Conservation (phyloP, 2,797 vertebrate genomes). For the Capromys pilorides region DNA sequence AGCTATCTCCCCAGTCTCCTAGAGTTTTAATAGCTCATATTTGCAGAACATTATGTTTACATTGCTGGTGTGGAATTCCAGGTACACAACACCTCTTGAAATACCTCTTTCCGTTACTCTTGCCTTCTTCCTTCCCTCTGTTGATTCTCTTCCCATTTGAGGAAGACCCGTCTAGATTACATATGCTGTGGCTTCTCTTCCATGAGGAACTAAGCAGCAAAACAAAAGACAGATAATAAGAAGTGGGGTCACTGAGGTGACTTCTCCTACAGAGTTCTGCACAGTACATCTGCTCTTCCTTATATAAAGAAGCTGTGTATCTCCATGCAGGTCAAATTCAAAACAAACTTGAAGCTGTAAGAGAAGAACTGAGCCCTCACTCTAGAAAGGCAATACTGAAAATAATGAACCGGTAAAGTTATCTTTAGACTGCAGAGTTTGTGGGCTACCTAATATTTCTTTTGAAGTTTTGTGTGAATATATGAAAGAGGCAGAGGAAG, state of each 20-base stretch:
- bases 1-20: too few species aligned
- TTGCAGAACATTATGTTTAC: neutral
- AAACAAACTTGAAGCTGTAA: neutral
- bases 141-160: neutral
- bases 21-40: neutral
- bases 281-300: neutral
- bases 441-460: neutral
- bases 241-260: neutral
- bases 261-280: neutral
- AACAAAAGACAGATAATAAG: neutral
- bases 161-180: neutral
- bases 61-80: neutral
- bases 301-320: neutral
- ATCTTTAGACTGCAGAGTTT: conserved; percentile 8
- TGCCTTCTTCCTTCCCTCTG: neutral
- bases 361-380: neutral
- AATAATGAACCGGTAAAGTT: neutral
- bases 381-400: neutral
- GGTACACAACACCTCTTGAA: neutral
- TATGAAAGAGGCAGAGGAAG: neutral
- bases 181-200: neutral
- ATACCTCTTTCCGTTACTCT: neutral
- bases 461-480: neutral
- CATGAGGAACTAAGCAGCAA: neutral
- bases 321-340: conserved; percentile 21